A percentile compares a stretch with the other conserved stretches of the same genome.
Evolutionary conservation across 2,113 vertebrate species (phyloP).

Genomic region (Calyptomena viridis): DNA sequence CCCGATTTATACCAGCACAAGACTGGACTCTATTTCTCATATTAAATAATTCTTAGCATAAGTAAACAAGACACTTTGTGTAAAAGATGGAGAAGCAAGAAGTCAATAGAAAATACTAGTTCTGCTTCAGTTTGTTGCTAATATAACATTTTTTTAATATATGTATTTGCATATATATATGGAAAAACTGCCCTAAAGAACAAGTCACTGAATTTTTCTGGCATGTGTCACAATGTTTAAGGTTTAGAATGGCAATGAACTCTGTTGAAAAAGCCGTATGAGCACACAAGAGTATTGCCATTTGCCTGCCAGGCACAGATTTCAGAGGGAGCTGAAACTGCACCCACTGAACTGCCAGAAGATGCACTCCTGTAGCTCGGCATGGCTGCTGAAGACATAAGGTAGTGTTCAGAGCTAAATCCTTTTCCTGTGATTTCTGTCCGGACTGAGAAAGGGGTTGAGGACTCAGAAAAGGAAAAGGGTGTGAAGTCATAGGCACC

Average conservation of each 20-base stretch:
- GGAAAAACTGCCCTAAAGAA: slow-evolving; percentile 38
- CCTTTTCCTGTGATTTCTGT: background rate
- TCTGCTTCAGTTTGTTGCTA: background rate
- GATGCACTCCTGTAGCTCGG: background rate
- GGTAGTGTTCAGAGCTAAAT: background rate
- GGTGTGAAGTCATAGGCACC: background rate
- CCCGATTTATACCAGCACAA: background rate
- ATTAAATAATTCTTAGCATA: background rate
- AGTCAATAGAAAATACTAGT: background rate
- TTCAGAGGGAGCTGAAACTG: slow-evolving; percentile 31
- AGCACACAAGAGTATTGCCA: slow-evolving; percentile 22
- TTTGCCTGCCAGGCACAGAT: slow-evolving; percentile 40
- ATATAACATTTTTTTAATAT: background rate
- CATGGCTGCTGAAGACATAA: slow-evolving; percentile 12
- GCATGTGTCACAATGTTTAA: slow-evolving; percentile 68
- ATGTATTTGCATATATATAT: background rate
- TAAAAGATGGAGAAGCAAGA: background rate
- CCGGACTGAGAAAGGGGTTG: background rate
- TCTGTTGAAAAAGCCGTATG: slow-evolving; percentile 26
- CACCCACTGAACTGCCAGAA: background rate
- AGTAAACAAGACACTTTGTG: background rate
- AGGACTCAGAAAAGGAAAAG: background rate
- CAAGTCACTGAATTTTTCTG: slow-evolving; percentile 38
- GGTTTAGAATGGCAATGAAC: slow-evolving; percentile 55
- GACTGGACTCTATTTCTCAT: background rate